Evolutionary conservation across 2,113 vertebrate genomes (phyloP), one percentile per base, ranked within the genome.

Genomic region (Rhinolophus ferrumequinum): DNA sequence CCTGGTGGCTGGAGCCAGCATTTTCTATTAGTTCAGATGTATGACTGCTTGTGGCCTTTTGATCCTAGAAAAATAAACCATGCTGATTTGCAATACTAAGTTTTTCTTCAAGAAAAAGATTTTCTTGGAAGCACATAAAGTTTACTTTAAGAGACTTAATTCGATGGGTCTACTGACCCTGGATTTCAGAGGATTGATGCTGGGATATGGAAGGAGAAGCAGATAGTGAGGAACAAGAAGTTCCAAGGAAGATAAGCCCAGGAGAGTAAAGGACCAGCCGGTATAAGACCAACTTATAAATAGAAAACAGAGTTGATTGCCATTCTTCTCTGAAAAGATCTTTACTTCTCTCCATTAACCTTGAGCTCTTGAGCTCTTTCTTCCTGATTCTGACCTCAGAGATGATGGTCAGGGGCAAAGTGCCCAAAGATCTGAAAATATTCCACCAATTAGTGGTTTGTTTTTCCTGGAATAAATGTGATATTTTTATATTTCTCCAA

Each of bases 391-490:
- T 97, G 93, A 94, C 97, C 96, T 97, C 90, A 91, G 86, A 95
- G 93, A 96, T 93, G 89, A 50, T 95, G 96, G 97, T 96, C 91
- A 97, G 88, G 85, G 95, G 96, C 93, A 93, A 91, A 86, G 73
- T 93, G 94, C 96, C 97, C 97, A 97, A 96, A 97, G 93, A 98
- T 95, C 88, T 96, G 95, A 94, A 95, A 97, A 97, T 96, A 96
- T 90, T 94, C 93, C 72, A 96, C 86, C 77, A 97, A 97, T 97
- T 97, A 97, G 96, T 97, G 97, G 95, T 97, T 97, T 97, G 95
- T 94, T 98, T 97, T 97, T 97, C 89, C 96, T 96, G 96, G 96
- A 96, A 93, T 96, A 83, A 97, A 89, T 96, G 62, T 54, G 58
- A 94, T 94, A 93, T 92, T 95, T 88, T 97, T 96, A 79, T 96